Evolutionary conservation across 2,113 vertebrate genomes (phyloP).

Genomic region (Tragelaphus imberbis): DNA sequence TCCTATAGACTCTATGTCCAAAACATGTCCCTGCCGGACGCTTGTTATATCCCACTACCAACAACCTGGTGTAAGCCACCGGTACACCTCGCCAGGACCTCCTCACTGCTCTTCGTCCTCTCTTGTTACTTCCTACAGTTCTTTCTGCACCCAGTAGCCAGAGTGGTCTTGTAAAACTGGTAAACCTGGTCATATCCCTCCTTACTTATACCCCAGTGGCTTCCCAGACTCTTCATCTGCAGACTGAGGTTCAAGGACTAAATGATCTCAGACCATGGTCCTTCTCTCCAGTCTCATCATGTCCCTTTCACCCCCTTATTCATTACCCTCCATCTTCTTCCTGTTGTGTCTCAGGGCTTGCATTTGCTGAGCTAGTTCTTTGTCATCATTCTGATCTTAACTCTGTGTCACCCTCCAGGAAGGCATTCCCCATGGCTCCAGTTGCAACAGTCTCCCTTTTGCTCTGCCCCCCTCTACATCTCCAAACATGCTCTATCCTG

Average conservation of each 20-base stretch:
- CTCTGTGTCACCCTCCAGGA: neutral
- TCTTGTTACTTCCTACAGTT: neutral
- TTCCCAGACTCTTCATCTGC: neutral
- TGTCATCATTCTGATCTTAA: neutral
- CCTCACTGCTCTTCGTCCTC: neutral
- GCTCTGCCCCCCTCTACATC: neutral
- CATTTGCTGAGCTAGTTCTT: neutral
- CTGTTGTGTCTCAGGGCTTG: neutral
- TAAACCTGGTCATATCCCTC: neutral
- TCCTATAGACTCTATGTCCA: neutral
- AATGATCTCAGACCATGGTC: neutral
- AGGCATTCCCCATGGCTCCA: neutral
- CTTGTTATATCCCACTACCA: too few species aligned
- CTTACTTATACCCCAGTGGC: neutral
- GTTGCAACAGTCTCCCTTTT: neutral
- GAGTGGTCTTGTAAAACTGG: neutral
- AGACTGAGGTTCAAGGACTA: neutral
- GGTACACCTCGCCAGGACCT: neutral
- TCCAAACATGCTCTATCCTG: neutral
- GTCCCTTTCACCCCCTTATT: neutral
- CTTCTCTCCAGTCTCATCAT: neutral
- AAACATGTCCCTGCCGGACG: fast-evolving
- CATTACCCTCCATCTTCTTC: neutral
- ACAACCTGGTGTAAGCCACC: neutral
- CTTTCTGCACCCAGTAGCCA: neutral